Evolutionary conservation across 2,113 vertebrate species (phyloP), one percentile per base, ranked within the genome.

Genomic region (Puffinus mauretanicus): DNA sequence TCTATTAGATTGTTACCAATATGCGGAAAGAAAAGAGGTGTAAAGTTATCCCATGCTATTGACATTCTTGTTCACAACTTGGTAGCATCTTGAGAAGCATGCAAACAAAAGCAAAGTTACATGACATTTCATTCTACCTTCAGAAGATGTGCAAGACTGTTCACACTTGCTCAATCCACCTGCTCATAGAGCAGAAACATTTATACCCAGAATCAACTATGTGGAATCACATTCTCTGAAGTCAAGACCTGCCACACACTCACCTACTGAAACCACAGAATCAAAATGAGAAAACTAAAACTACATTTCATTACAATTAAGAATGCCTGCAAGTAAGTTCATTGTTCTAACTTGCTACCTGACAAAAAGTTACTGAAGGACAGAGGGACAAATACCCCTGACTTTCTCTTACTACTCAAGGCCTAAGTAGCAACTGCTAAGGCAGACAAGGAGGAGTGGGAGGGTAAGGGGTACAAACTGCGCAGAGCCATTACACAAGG

Each of bases 401-500:
- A 90, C 40, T 44, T 91, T 44, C 18, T 83, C 25, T 52, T 30
- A 44, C 52, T 76, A 85, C 16, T 71, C 36, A 73, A 73, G 34
- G 30, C 18, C 40, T 22, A 73, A 72, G n/a, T 0, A 80, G 19
- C 46, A 86, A 83, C 49, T 61, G 58, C 40, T 36, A 66, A 30
- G 11, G 12, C 15, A 66, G 49, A 32, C 12, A 55, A 47, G 24
- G 17, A 77, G 9, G 22, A 76, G 9, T 6, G 22, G 34, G 21
- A 87, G 8, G 9, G 29, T 44, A 55, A 87, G 40, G 9, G 49
- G 21, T 34, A 92, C 36, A 79, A 93, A 70, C 15, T 29, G 16
- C 0, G 0, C 0, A 0, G 40, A 82, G 34, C 24, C 58, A 57
- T 34, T 67, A 57, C 0, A 0, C 24, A 57, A 92, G 30, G 7